A percentile compares a stretch with the other conserved stretches of the same genome.
phyloP scores from a whole-genome alignment of 2,797 vertebrate genomes.

The Aphelocoma californica region DNA sequence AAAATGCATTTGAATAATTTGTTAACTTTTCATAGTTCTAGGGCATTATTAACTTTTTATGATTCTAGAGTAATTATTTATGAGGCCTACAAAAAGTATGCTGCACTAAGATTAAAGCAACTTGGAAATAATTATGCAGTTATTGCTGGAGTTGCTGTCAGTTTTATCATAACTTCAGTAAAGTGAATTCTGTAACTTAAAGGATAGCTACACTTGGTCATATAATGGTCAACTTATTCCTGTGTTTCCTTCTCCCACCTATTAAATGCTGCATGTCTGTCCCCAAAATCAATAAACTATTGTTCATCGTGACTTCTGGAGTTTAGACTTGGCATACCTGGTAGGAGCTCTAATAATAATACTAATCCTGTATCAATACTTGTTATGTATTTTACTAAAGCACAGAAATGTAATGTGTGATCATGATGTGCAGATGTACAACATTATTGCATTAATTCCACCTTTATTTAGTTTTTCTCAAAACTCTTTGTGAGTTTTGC shows the following conservation, averaged over 20 bases:
- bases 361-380: not conserved
- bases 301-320: accelerated
- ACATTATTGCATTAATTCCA: not conserved
- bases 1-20: not conserved
- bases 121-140: not conserved
- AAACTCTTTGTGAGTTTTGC: not conserved
- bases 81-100: not conserved
- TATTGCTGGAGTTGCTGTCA: not conserved
- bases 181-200: not conserved
- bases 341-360: not conserved
- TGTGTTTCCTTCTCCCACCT: not conserved
- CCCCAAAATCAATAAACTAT: not conserved
- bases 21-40: not conserved
- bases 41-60: not conserved
- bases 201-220: not conserved
- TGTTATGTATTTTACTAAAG: not conserved
- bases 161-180: not conserved
- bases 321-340: not conserved
- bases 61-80: not conserved
- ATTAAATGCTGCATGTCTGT: not conserved
- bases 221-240: not conserved
- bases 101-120: not conserved
- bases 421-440: not conserved
- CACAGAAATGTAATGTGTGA: not conserved
- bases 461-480: not conserved